phyloP scores from a whole-genome alignment of 2,888 invertebrate genomes.

The Antheraea yamamai region DNA sequence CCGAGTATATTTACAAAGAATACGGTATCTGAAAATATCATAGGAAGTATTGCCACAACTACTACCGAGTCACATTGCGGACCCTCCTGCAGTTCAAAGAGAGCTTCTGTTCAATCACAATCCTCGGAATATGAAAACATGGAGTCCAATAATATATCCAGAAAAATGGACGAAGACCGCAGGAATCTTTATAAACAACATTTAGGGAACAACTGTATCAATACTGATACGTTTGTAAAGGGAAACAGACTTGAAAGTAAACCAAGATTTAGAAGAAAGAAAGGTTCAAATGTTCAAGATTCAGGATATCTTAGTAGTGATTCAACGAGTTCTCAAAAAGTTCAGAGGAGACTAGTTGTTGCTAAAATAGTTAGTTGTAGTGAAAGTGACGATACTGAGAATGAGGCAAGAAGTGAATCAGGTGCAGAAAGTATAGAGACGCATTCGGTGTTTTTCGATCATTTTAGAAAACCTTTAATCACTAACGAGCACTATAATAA shows the following conservation, averaged over 20 bases:
- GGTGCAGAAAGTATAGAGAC: constrained; percentile 94
- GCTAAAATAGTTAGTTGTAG: constrained; percentile 83
- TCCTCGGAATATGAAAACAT: constrained; percentile 78
- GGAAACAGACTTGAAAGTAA: constrained; percentile 55
- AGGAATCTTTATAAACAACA: constrained; percentile 53
- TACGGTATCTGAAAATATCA: constrained; percentile 47
- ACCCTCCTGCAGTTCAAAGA: constrained; percentile 65
- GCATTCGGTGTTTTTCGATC: constrained; percentile 92
- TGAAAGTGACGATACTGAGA: constrained; percentile 90
- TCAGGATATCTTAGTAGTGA: constrained; percentile 94
- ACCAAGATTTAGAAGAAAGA: constrained; percentile 58
- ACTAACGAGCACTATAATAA: constrained; percentile 42
- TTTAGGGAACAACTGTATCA: constrained; percentile 48
- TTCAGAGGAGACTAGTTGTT: constrained; percentile 69
- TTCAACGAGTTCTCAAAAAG: constrained; percentile 83
- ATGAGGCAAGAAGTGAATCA: constrained; percentile 92
- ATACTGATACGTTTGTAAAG: constrained; percentile 71
- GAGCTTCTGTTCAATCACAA: constrained; percentile 77
- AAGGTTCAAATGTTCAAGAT: constrained; percentile 83
- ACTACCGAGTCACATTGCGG: constrained; percentile 53
- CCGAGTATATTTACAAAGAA: constrained; percentile 63
- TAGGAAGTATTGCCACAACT: constrained; percentile 44
- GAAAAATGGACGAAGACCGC: constrained; percentile 43
- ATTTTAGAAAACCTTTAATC: constrained; percentile 80
- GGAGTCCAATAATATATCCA: constrained; percentile 39